Base-by-base conservation (phyloP, 2,888 invertebrate species). In the Meiosimyza platycephala region DNA sequence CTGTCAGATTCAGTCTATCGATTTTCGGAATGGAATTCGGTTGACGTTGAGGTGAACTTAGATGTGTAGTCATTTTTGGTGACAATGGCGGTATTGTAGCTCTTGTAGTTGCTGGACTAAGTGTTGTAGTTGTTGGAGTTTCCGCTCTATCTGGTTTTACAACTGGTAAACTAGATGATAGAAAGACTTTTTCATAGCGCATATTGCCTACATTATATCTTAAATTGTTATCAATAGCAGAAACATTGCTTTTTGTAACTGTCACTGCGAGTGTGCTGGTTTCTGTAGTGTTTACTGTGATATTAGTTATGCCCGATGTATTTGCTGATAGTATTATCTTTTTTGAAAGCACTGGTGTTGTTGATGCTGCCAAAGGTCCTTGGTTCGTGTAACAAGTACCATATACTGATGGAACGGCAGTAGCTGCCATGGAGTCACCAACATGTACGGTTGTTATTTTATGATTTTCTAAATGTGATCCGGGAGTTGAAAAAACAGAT, bases 121-220 rank as follows among this genome's bases (percentile, higher is more conserved):
- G 40, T 18, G 72, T 59, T 16, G 70, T 52, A 22, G 65, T 7
- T 57, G 72, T 12, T 40, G 40, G 9, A 9, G 40, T 40, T 40
- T 40, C n/a, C 9, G 57, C 51, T 18, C 18, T 50, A 51, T 57
- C 72, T 74, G 77, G 55, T 52, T 47, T 11, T 33, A 50, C 77
- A 6, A 81, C 79, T 13, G 83, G 82, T 72, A 79, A 81, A 67
- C 81, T 85, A 28, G 85, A 83, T 7, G 86, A 84, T 1, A 87
- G 82, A 73, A 87, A 87, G 4, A 87, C 84, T 72, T 85, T 86
- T 72, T 87, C 87, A 60, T 87, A 87, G 74, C 87, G 86, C 11
- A 84, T 78, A 64, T 79, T 80, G 13, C 82, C 83, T 4, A 63
- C 68, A 66, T 74, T 75, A 28, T 71, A 73, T 70, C 68, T 74